phyloP scores from a whole-genome alignment of 2,797 vertebrate species.

The Mormyrus proboscirostris region DNA sequence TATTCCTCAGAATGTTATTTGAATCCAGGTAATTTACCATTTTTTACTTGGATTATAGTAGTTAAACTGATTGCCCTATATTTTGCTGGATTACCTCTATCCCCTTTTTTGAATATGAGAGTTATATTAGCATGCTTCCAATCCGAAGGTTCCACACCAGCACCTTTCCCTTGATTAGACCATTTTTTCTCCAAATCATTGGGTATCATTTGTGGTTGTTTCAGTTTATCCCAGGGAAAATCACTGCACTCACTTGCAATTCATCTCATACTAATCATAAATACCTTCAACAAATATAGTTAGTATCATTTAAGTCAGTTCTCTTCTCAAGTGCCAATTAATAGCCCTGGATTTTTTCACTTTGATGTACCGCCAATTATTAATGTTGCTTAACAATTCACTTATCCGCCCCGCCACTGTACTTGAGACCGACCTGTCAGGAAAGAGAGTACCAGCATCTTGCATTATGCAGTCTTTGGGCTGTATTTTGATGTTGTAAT shows the following conservation, averaged over 20 bases:
- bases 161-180: background rate
- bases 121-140: no score
- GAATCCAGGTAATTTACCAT: no score
- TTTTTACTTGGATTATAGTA: no score
- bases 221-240: background rate
- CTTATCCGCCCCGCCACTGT: background rate
- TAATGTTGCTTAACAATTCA: background rate
- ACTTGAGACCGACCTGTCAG: background rate
- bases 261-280: background rate
- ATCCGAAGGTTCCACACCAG: no score
- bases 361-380: background rate
- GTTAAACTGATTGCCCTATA: no score
- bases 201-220: background rate
- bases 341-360: background rate
- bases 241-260: background rate
- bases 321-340: background rate
- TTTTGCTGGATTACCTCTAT: no score
- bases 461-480: background rate
- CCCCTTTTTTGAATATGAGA: no score
- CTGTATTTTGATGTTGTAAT: no score
- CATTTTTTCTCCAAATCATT: background rate
- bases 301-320: background rate
- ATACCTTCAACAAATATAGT: background rate
- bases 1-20: no score
- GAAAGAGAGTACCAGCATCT: background rate